Evolutionary conservation across 2,113 vertebrate species (phyloP).

Genomic region (Ageneiosus marmoratus): DNA sequence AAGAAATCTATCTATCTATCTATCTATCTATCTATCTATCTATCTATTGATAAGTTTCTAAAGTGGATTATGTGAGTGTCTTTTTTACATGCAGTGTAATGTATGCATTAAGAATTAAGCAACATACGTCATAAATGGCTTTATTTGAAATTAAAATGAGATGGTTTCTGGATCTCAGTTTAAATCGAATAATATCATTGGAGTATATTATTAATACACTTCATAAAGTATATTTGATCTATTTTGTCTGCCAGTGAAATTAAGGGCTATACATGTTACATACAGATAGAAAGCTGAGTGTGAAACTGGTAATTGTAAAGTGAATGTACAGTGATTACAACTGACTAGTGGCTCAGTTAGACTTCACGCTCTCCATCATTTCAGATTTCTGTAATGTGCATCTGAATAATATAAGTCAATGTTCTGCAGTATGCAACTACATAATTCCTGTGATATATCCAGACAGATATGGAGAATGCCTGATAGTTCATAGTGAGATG

Average conservation of each 20-base stretch:
- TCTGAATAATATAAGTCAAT: background rate
- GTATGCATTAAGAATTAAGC: too few relatives aligned
- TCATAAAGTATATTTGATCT: too few relatives aligned
- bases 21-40: background rate
- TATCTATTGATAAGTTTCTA: background rate
- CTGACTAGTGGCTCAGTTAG: background rate
- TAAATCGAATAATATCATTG: too few relatives aligned
- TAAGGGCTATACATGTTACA: too few relatives aligned
- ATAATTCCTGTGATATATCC: background rate
- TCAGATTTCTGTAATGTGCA: background rate
- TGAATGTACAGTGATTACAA: background rate
- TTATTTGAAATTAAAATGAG: too few relatives aligned
- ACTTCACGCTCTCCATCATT: slow-evolving; percentile 5
- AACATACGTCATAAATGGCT: too few relatives aligned
- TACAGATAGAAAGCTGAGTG: background rate
- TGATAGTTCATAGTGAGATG: background rate
- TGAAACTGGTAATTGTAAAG: background rate
- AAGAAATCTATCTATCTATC: too few relatives aligned
- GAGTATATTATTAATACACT: too few relatives aligned
- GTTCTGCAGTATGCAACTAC: background rate
- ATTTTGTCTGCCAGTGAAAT: too few relatives aligned
- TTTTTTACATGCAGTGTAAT: too few relatives aligned
- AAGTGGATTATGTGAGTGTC: too few relatives aligned
- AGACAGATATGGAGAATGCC: background rate
- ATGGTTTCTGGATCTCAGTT: too few relatives aligned